phyloP scores from a whole-genome alignment of 1,140 invertebrate species.

The Proales similis region DNA sequence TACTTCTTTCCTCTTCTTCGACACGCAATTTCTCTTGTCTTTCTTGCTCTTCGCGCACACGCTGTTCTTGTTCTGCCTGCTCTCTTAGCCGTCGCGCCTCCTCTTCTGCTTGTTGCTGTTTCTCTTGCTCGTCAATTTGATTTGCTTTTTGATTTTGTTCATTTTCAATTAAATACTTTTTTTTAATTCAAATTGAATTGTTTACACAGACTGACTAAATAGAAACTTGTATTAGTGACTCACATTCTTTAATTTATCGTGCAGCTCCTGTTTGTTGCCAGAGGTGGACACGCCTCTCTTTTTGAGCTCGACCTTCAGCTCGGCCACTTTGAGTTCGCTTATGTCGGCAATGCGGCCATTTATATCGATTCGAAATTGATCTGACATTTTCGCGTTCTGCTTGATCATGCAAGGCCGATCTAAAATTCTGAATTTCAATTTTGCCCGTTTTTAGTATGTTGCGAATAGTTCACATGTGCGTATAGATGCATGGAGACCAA shows the following conservation, averaged over 20 bases:
- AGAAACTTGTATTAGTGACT: not conserved
- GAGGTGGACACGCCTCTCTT: constrained; percentile 17
- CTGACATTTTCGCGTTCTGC: no score
- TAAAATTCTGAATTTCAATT: no score
- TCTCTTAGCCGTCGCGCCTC: not conserved
- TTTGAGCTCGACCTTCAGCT: constrained; percentile 13
- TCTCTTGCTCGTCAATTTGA: constrained; percentile 1
- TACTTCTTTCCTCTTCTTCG: no score
- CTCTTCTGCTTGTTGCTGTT: not conserved
- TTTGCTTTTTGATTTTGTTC: not conserved
- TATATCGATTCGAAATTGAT: constrained; percentile 2
- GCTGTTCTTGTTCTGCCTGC: not conserved
- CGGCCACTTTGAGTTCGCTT: not conserved
- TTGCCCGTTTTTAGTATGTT: no score
- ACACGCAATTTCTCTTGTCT: no score
- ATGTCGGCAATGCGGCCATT: not conserved
- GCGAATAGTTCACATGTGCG: no score
- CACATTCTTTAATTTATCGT: constrained; percentile 27
- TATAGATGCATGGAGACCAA: no score
- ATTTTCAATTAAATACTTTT: not conserved
- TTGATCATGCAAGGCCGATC: no score
- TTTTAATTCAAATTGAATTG: constrained; percentile 14
- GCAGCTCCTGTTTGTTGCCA: constrained; percentile 31
- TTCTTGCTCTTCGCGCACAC: no score
- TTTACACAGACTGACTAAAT: no score